Evolutionary conservation across 2,888 invertebrate genomes (phyloP).

Genomic region (Gonocerus acuteangulatus): DNA sequence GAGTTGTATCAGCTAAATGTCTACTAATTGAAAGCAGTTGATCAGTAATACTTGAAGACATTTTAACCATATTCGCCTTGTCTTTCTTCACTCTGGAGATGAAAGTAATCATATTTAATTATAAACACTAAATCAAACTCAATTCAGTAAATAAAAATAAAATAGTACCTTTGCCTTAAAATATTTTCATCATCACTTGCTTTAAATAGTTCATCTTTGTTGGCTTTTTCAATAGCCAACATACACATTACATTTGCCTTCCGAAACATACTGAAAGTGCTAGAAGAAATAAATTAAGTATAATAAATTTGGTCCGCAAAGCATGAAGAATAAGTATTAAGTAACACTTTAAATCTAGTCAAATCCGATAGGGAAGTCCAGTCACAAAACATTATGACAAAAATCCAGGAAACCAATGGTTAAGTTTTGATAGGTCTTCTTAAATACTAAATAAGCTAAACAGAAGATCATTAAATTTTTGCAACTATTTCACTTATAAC

Average conservation of each 20-base stretch:
- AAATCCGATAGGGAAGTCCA: background rate
- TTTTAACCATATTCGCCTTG: slow-evolving; percentile 58
- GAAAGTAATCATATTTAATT: slow-evolving; percentile 17
- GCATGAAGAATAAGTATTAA: too few species aligned
- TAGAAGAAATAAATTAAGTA: slow-evolving; percentile 25
- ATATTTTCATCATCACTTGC: slow-evolving; percentile 48
- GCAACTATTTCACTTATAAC: too few species aligned
- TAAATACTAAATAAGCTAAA: too few species aligned
- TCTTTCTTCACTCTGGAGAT: slow-evolving; percentile 50
- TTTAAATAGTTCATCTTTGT: slow-evolving; percentile 61
- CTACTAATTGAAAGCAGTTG: slow-evolving; percentile 76
- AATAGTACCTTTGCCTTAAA: slow-evolving; percentile 52
- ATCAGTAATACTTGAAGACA: slow-evolving; percentile 73
- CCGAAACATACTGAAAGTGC: slow-evolving; percentile 43
- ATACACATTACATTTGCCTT: slow-evolving; percentile 72
- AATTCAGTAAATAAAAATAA: background rate
- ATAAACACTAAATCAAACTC: slow-evolving; percentile 31
- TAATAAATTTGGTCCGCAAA: background rate
- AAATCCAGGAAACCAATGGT: too few species aligned
- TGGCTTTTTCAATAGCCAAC: slow-evolving; percentile 67
- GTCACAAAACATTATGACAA: background rate
- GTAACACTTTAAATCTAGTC: background rate
- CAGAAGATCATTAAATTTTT: too few species aligned
- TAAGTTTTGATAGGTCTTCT: too few species aligned
- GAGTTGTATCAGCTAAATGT: slow-evolving; percentile 77